Evolutionary conservation across 2,797 vertebrate species (phyloP).

Genomic region (Remorina albescens): DNA sequence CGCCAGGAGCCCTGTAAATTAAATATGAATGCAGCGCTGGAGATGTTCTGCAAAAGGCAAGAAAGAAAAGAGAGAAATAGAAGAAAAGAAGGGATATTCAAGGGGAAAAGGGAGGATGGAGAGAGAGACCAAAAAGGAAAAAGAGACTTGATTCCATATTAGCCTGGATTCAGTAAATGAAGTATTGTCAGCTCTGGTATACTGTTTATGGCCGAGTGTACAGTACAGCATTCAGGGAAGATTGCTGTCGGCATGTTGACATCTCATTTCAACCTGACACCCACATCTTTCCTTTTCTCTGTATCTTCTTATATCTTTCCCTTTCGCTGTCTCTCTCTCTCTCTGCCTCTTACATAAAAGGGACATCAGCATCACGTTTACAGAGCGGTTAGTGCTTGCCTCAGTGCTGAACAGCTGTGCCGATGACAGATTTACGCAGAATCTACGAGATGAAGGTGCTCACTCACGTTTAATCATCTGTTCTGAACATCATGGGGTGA

Average conservation of each 20-base stretch:
- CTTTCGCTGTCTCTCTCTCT: constrained; percentile 34
- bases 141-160: constrained; percentile 49
- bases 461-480: constrained; percentile 20
- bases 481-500: background rate
- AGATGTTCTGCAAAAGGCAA: constrained; percentile 69
- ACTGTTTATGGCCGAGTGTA: constrained; percentile 56
- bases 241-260: constrained; percentile 80
- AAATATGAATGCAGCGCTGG: constrained; percentile 72
- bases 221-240: constrained; percentile 66
- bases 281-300: constrained; percentile 75
- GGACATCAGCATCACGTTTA: constrained; percentile 64
- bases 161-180: constrained; percentile 57
- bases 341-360: constrained; percentile 80
- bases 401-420: constrained; percentile 50
- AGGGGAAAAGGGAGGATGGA: constrained; percentile 20
- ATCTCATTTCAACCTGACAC: constrained; percentile 82
- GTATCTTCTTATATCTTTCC: constrained; percentile 55
- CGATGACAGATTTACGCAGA: constrained; percentile 48
- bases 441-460: constrained; percentile 22
- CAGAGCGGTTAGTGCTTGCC: constrained; percentile 53
- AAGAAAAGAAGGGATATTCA: constrained; percentile 41
- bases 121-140: constrained; percentile 30
- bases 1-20: constrained; percentile 80
- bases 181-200: constrained; percentile 42
- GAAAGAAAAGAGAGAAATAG: constrained; percentile 32